Base-by-base conservation (phyloP, 2,797 vertebrate species). In the Threskiornis aethiopicus region DNA sequence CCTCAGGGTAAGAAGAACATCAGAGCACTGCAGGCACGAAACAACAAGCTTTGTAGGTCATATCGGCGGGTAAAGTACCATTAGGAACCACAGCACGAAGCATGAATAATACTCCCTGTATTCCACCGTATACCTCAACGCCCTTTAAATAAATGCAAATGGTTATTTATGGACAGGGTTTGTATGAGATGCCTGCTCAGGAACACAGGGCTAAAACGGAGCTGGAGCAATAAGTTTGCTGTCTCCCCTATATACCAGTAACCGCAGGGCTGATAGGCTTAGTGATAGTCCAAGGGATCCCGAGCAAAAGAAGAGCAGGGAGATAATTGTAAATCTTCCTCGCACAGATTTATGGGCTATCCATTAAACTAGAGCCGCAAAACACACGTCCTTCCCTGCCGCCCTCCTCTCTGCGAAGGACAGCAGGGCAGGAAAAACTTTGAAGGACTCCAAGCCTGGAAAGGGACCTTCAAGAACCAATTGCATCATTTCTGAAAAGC, bases 21-120 rank as follows among this genome's bases (percentile, higher is more conserved):
- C 77, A 91, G 62, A 95, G 87, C 73, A 90, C 93, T 82, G 76
- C 91, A 75, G 96, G 94, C 96, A 91, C 22, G 1, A 95, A 95
- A 88, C 92, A 89, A 93, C 42, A 37, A 82, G 87, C 91, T 95
- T 95, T 95, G 91, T 90, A 94, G 95, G 95, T 95, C 87, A n/a
- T 84, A 97, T 90, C 89, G 44, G 58, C 0, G 0, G 58, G 22
- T 65, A 39, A 93, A 88, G 83, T 62, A 54, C 72, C 76, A 95
- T 95, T 91, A 96, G 87, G 66, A 96, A 93, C 91, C 95, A 78
- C 79, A 51, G 87, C 91, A 95, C 20, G 1, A 62, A 90, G 83
- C 77, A 13, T 72, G 76, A 93, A 89, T 94, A 94, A 84, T 31
- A 24, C 82, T 86, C 59, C 82, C 47, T 91, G 95, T 93, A 91